Percentiles rank a stretch among this genome's conserved stretches.
These are phyloP conservation scores for Acanthurus tractus DNA, from an alignment of 2,797 vertebrate species.

Conservation along the genomic window DNA sequence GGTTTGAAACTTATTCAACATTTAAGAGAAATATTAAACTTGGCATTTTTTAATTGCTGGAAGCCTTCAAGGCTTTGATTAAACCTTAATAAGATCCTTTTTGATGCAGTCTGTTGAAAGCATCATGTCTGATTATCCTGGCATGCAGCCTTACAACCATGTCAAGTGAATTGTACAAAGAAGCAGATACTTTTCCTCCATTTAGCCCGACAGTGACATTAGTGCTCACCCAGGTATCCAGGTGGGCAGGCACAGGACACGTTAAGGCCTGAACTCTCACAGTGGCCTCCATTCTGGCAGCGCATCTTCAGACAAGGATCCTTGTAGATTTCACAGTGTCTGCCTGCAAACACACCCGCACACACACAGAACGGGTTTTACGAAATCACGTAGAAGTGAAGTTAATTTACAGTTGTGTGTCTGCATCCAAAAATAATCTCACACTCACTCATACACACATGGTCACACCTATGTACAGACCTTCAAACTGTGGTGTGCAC, in stretches of 20 bases:
- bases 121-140: background rate
- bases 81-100: background rate
- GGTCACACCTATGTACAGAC: slow-evolving; percentile 70
- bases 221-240: slow-evolving; percentile 90
- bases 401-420: background rate
- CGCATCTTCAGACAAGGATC: slow-evolving; percentile 93
- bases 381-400: background rate
- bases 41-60: no score
- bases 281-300: slow-evolving; percentile 94
- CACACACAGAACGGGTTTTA: slow-evolving; percentile 12
- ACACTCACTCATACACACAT: background rate
- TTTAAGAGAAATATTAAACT: no score
- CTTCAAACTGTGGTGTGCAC: slow-evolving; percentile 94
- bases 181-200: background rate
- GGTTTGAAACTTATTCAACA: no score
- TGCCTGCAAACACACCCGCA: slow-evolving; percentile 81
- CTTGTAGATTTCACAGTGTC: slow-evolving; percentile 95
- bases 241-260: slow-evolving; percentile 91
- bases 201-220: no score
- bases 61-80: no score
- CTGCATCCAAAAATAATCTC: background rate
- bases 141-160: background rate
- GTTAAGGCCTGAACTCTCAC: slow-evolving; percentile 90
- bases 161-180: background rate
- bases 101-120: background rate